These are phyloP conservation scores for Cladorhizidae sp. DNA, from an alignment of 37 sponge, comb jelly and placozoan genomes.

Conservation along the genomic window DNA sequence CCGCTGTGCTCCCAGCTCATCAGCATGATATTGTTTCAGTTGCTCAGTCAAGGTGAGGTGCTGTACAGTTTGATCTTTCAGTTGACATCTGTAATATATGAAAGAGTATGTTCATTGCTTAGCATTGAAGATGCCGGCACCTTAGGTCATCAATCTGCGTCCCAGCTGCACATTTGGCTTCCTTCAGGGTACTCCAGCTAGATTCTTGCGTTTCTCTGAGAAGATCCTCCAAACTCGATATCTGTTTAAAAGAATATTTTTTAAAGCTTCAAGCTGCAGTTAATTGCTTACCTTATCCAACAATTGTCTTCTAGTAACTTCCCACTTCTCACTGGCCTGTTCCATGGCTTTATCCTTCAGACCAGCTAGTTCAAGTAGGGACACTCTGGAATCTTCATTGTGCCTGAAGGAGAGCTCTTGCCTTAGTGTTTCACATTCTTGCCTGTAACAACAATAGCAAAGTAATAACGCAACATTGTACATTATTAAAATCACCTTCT, in stretches of 20 bases:
- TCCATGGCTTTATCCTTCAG: conserved; percentile 60
- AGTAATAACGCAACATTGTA: not conserved
- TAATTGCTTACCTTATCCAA: conserved; percentile 23
- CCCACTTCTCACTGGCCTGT: conserved; percentile 47
- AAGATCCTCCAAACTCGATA: conserved; percentile 3
- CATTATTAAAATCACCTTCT: no score
- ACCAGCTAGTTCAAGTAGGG: conserved; percentile 44
- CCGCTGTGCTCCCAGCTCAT: conserved; percentile 2
- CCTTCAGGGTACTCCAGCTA: conserved; percentile 5
- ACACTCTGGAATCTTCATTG: conserved; percentile 23
- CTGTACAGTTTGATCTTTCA: not conserved
- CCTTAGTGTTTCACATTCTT: conserved; percentile 41
- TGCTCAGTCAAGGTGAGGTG: not conserved
- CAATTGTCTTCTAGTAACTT: conserved; percentile 20
- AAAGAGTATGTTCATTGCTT: not conserved
- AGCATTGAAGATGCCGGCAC: not conserved
- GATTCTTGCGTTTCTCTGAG: conserved; percentile 14
- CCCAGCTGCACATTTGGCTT: not conserved
- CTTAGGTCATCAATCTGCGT: conserved; percentile 18
- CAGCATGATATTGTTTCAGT: not conserved
- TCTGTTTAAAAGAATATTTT: conserved; percentile 2
- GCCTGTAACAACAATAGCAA: conserved; percentile 10
- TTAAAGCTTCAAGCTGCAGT: not conserved
- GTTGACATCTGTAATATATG: not conserved
- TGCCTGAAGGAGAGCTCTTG: conserved; percentile 51